Evolutionary conservation across 2,113 vertebrate genomes (phyloP).

Genomic region (Jacana jacana): DNA sequence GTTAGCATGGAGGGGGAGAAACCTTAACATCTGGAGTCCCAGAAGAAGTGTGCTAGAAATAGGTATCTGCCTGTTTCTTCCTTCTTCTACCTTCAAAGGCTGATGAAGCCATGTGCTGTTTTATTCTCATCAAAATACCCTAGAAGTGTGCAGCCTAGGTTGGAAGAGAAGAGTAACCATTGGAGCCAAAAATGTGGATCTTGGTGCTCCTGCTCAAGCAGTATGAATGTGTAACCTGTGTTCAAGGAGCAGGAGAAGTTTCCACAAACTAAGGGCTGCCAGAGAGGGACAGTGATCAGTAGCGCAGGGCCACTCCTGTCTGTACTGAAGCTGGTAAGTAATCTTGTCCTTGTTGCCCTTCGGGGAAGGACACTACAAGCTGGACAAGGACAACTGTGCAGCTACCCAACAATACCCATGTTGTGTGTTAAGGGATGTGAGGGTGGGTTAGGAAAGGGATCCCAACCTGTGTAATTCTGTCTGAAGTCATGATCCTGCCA

Average conservation of each 20-base stretch:
- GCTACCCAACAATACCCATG: accelerated
- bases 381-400: neutral
- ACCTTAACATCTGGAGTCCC: neutral
- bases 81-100: neutral
- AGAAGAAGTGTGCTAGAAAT: neutral
- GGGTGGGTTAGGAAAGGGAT: neutral
- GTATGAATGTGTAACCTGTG: neutral
- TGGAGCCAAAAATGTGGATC: neutral
- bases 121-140: neutral
- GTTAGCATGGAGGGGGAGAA: neutral
- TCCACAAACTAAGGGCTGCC: neutral
- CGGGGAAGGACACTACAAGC: neutral
- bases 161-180: neutral
- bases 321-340: neutral
- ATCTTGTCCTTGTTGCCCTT: neutral
- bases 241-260: neutral
- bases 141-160: neutral
- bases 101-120: neutral
- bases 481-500: neutral
- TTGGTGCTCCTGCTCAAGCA: neutral
- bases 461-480: accelerated
- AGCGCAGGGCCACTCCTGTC: neutral
- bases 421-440: neutral
- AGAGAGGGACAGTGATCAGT: neutral
- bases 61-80: neutral